Conservation (phyloP, 2,888 invertebrate species). For the Himalopsyche tibetana region DNA sequence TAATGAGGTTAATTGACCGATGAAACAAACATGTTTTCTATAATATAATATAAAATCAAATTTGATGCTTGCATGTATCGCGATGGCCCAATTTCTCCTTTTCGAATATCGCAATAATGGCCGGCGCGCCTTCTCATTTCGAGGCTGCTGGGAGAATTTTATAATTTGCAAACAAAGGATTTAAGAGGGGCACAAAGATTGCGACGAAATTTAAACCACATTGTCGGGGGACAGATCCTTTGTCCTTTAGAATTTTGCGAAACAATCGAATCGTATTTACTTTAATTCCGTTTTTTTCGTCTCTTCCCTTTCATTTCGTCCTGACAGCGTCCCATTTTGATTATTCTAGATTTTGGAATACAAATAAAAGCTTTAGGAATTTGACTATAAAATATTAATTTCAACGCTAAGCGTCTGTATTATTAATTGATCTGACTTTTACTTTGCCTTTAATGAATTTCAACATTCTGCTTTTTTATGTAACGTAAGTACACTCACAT, state of each 20-base stretch:
- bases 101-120: not conserved
- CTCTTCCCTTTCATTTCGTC: slow-evolving; percentile 20
- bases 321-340: not conserved
- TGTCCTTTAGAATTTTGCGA: slow-evolving; percentile 22
- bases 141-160: not conserved
- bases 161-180: slow-evolving; percentile 17
- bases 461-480: too few relatives aligned
- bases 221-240: slow-evolving; percentile 1
- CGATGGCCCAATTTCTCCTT: not conserved
- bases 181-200: slow-evolving; percentile 15
- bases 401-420: not conserved
- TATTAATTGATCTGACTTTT: slow-evolving; percentile 5
- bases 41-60: not conserved
- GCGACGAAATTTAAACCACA: slow-evolving; percentile 29
- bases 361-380: not conserved
- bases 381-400: not conserved
- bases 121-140: not conserved
- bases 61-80: not conserved
- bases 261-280: slow-evolving; percentile 27
- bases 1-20: too few relatives aligned
- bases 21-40: too few relatives aligned
- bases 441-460: too few relatives aligned
- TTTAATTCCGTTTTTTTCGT: slow-evolving; percentile 18
- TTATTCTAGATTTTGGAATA: slow-evolving; percentile 21
- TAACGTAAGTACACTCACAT: too few relatives aligned